Base-by-base conservation (phyloP, 2,888 invertebrate genomes). In the Brenthis daphne region DNA sequence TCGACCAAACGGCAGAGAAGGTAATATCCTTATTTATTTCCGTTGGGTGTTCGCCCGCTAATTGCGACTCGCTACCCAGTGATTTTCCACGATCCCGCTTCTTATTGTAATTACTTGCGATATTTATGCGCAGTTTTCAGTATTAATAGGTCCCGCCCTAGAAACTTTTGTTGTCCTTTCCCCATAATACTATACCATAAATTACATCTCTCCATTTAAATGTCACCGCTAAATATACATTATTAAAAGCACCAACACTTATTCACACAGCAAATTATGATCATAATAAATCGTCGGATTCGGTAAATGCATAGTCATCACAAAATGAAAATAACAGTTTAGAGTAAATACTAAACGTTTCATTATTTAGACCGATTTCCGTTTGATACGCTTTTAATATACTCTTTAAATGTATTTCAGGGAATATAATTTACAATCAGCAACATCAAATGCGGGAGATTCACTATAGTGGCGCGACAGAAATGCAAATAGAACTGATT, bases 1-100 rank as follows among this genome's bases (percentile, higher is more conserved):
- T 43, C 29, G 80, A 80, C 84, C 84, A 77, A 79, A 80, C 77
- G 83, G 80, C 75, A 73, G 78, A 75, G 76, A 79, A 83, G 78
- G 80, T 84, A 88, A 89, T 87, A 90, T 90, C 87, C 85, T 89
- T 90, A 89, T 90, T 90, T 90, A 90, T 91, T 87, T 91, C 89
- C 89, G 87, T 80, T 84, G 88, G 88, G 89, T 88, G 90, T 90
- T 88, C 85, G 85, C 82, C 85, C 85, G 83, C 89, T 90, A 91
- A 90, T 91, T 91, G 86, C 87, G 77, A 84, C 79, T 84, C 84
- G 85, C 85, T 87, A 84, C 85, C 85, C 87, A 85, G 85, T 88
- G 88, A 90, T 91, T 90, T 90, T 89, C 89, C 88, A 84, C 85
- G 80, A 89, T 88, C 86, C 83, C 74, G 69, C 75, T 76, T 76